phyloP scores from a whole-genome alignment of 2,797 vertebrate genomes.

The Sebastes melanostomus region DNA sequence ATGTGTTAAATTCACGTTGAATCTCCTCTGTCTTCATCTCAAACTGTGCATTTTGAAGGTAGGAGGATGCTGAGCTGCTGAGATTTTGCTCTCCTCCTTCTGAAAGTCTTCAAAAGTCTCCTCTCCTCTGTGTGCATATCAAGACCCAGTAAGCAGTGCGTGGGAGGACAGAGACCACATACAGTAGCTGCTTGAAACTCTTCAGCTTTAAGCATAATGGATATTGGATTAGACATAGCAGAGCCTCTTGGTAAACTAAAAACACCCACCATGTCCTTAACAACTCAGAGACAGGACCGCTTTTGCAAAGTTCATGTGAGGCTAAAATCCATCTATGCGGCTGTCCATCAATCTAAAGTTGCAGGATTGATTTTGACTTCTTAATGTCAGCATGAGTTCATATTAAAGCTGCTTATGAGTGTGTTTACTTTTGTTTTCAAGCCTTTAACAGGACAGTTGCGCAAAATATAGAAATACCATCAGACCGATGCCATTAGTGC shows the following conservation, averaged over 20 bases:
- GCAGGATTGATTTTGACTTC: background rate
- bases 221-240: slow-evolving; percentile 46
- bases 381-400: background rate
- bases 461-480: background rate
- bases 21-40: background rate
- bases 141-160: slow-evolving; percentile 4
- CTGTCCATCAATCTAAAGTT: background rate
- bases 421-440: background rate
- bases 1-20: background rate
- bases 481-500: background rate
- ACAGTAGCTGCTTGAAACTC: slow-evolving; percentile 17
- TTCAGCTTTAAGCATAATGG: slow-evolving; percentile 19
- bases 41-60: background rate
- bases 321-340: background rate
- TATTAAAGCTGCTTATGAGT: background rate
- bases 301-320: background rate
- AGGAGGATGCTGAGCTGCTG: background rate
- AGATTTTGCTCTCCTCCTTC: background rate
- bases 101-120: slow-evolving; percentile 4
- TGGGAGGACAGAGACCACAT: slow-evolving; percentile 35
- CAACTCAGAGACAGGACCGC: background rate
- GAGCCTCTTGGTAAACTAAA: slow-evolving; percentile 17
- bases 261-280: slow-evolving; percentile 16
- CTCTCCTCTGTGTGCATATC: background rate
- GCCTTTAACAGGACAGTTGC: background rate